Evolutionary conservation across 2,797 vertebrate species (phyloP), one percentile per base, ranked within the genome.

Genomic region (Danio choprae): DNA sequence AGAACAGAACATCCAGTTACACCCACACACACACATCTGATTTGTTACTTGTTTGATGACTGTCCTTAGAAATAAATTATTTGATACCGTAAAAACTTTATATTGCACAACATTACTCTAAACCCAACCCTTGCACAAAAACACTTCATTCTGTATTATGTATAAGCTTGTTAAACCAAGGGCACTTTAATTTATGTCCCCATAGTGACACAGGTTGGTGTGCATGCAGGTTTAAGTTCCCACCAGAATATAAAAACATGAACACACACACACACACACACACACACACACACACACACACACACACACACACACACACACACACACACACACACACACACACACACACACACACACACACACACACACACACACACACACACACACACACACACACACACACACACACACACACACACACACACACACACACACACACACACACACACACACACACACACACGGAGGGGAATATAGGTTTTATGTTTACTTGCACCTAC

Each of bases 1-100:
- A 84, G 60, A 55, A 73, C 79, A 63, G 65, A 71, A 77, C 44
- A 69, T 58, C 65, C 55, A 78, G 55, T 70, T 41, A 73, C 51
- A 70, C 46, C 56, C 36, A 56, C 16, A 22, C 5, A 40, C 38
- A 68, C 43, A 40, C n/a, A 58, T 29, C 29, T 29, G 29, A 29
- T 29, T 29, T 29, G 3, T 29, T 29, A 29, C 29, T 29, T 29
- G 29, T 29, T 29, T 1, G 29, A 29, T 29, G 29, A 29, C 29
- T 29, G 3, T 29, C 1, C 29, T 29, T 29, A 29, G 29, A 29
- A 29, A 29, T 29, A n/a, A 29, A 29, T 29, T 1, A 29, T 29
- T n/a, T 29, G 29, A 29, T 29, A 29, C 29, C 1, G 29, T 29
- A 29, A 29, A 29, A 29, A 29, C 3, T 1, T 29, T 29, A 29